These are phyloP conservation scores for Spermophilus dauricus DNA, from an alignment of 2,113 vertebrate genomes.

Conservation along the genomic window DNA sequence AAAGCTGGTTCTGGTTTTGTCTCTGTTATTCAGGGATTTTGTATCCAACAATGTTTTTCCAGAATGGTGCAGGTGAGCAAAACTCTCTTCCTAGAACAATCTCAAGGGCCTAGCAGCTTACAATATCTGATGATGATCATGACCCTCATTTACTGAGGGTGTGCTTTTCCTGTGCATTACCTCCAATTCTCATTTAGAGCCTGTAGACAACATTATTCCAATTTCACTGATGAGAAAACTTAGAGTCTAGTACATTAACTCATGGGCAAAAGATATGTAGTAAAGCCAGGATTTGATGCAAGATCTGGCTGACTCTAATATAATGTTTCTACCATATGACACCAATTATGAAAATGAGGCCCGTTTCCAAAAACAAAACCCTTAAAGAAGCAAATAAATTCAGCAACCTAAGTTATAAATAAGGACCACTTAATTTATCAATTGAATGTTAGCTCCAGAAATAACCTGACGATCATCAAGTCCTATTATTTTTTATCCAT, in stretches of 20 bases:
- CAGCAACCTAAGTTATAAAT: neutral
- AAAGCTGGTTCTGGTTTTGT: neutral
- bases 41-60: neutral
- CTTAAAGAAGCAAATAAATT: neutral
- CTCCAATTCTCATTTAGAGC: neutral
- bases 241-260: neutral
- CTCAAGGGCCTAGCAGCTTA: neutral
- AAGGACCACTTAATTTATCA: neutral
- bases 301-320: neutral
- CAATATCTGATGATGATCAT: neutral
- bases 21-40: neutral
- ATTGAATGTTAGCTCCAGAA: neutral
- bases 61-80: neutral
- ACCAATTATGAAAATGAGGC: neutral
- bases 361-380: neutral
- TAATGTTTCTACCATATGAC: neutral
- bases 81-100: neutral
- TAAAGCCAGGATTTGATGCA: neutral
- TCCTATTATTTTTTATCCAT: neutral
- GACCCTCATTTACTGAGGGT: neutral
- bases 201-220: neutral
- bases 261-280: neutral
- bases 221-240: neutral
- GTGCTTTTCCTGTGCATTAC: neutral
- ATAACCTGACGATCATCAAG: neutral